Evolutionary conservation across 2,888 invertebrate genomes (phyloP).

Genomic region (Anthophora plumipes): DNA sequence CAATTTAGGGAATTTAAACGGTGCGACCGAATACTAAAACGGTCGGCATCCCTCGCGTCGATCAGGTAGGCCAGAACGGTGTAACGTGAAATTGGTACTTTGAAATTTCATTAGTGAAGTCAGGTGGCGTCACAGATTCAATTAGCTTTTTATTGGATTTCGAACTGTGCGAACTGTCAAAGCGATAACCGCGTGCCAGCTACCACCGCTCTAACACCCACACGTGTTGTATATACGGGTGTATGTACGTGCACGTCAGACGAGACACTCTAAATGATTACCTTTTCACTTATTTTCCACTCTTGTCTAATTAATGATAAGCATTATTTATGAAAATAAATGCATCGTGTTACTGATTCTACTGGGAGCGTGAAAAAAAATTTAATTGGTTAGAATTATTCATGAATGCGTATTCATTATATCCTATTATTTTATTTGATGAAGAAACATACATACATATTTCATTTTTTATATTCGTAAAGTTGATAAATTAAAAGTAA

Average conservation of each 20-base stretch:
- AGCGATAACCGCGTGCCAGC: constrained; percentile 77
- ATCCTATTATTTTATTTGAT: too few species aligned
- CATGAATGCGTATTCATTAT: too few species aligned
- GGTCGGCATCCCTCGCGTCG: constrained; percentile 58
- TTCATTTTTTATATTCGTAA: too few species aligned
- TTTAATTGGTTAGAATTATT: neutral
- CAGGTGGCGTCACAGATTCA: constrained; percentile 84
- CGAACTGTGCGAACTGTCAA: constrained; percentile 83
- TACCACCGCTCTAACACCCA: constrained; percentile 43
- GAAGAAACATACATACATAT: too few species aligned
- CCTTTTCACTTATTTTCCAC: constrained; percentile 44
- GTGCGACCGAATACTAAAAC: constrained; percentile 73
- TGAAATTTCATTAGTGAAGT: constrained; percentile 84
- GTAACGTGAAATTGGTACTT: constrained; percentile 84
- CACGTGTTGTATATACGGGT: neutral
- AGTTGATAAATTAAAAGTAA: too few species aligned
- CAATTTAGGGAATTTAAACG: constrained; percentile 77
- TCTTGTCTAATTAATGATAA: constrained; percentile 15
- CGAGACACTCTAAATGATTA: constrained; percentile 47
- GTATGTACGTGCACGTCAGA: constrained; percentile 1
- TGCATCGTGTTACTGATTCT: constrained; percentile 11
- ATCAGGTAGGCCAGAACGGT: constrained; percentile 77
- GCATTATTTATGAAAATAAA: constrained; percentile 6
- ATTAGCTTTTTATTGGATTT: constrained; percentile 84
- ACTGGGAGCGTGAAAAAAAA: too few species aligned